These are phyloP conservation scores for Heptranchias perlo DNA, from an alignment of 2,113 vertebrate genomes.

Conservation along the genomic window DNA sequence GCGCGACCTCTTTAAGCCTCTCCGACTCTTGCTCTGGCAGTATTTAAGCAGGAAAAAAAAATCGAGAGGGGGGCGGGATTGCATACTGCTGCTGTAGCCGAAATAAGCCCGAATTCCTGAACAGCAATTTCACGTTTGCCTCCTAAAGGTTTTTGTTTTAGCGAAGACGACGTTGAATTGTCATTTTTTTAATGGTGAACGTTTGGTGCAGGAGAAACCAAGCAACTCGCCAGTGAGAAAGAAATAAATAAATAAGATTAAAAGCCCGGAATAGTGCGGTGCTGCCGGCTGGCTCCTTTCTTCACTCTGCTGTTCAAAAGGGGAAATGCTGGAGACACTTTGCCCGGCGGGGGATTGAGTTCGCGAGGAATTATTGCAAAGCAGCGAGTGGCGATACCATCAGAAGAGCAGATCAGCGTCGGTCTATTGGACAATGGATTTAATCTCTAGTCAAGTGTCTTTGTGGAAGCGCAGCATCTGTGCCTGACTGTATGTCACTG, in stretches of 20 bases:
- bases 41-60: constrained; percentile 22
- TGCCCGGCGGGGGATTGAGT: neutral
- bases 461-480: neutral
- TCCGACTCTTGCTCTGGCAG: neutral
- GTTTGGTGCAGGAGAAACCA: neutral
- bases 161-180: neutral
- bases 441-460: neutral
- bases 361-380: neutral
- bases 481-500: neutral
- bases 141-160: neutral
- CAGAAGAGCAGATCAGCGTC: neutral
- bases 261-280: neutral
- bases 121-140: constrained; percentile 49
- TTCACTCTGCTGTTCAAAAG: neutral
- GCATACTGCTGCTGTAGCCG: constrained; percentile 65
- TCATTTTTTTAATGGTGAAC: neutral
- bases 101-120: constrained; percentile 61
- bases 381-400: neutral
- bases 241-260: neutral
- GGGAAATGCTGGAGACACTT: neutral
- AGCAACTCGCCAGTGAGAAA: neutral
- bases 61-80: constrained; percentile 49
- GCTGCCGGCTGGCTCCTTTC: neutral
- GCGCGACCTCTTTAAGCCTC: neutral
- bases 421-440: neutral